Evolutionary conservation across 2,113 vertebrate species (phyloP).

Genomic region (Saimiri boliviensis): DNA sequence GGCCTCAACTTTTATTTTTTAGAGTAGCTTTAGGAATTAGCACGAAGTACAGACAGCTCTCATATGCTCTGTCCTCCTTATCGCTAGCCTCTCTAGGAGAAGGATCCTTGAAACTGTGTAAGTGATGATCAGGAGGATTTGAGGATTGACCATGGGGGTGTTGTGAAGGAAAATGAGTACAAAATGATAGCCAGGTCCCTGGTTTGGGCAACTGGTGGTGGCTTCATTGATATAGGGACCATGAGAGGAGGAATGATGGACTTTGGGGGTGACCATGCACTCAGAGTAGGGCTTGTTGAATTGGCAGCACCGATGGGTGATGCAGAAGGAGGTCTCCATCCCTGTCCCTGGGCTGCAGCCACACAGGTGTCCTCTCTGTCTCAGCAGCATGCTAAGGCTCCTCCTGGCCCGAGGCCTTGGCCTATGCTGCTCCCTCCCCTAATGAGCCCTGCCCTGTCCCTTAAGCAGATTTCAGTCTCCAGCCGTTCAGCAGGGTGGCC

Average conservation of each 20-base stretch:
- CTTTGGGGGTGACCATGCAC: rapidly evolving
- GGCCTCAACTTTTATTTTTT: background rate
- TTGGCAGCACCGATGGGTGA: too few relatives aligned
- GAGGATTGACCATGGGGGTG: background rate
- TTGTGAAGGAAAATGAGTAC: background rate
- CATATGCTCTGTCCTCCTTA: background rate
- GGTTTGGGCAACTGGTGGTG: background rate
- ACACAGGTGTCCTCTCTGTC: background rate
- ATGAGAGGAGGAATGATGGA: background rate
- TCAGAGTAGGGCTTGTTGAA: background rate
- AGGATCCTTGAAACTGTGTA: background rate
- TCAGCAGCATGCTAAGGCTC: background rate
- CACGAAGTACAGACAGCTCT: background rate
- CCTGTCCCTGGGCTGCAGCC: background rate
- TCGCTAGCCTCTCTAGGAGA: background rate
- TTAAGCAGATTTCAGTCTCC: background rate
- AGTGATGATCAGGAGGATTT: background rate
- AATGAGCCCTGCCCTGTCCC: background rate
- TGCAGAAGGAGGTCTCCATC: background rate
- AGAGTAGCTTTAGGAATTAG: background rate
- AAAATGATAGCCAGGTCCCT: background rate
- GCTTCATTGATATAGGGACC: background rate
- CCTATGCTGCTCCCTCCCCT: too few relatives aligned
- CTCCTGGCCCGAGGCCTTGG: background rate
- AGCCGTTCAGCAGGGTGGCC: background rate